Base-by-base conservation (phyloP, 2,797 vertebrate species). In the Myripristis jacobus region DNA sequence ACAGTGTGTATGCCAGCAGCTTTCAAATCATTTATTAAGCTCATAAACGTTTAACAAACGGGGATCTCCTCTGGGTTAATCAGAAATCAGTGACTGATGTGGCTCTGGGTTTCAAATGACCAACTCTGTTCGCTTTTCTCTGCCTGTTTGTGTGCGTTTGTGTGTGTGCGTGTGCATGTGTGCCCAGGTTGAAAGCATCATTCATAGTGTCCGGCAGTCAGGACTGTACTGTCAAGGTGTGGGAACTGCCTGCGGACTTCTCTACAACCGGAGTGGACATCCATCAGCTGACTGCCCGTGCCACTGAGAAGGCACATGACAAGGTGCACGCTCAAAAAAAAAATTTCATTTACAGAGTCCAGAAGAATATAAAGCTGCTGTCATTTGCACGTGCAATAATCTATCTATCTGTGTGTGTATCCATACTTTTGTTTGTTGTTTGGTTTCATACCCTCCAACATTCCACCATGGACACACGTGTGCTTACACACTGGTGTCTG, bases 201-300 rank as follows among this genome's bases (percentile, higher is more conserved):
- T 98, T 99, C 16, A 4, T 99, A 46, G 96, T 96, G 19, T 97
- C 96, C 0, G 96, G 96, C 70, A 98, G 98, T 88, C 97, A 98
- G 89, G 98, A 99, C 91, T 97, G 94, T 29, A 99, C 98, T 0
- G 85, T 99, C 56, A 99, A 99, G 87, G 86, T 98, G 38, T 99
- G 98, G 98, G 92, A 94, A 27, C 90, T 99, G 13, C 95, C 97
- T 0, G 92, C 93, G 41, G 70, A 83, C 27, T 70, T 95, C 34
- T 56, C 84, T 0, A 70, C 79, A 3, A 36, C 77, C 2, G 81
- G 34, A 0, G 7, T 11, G 1, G 87, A 87, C 1, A 69, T 92
- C 0, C 73, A 90, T 25, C 72, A 74, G 21, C 92, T 99, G 31
- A 93, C 82, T 0, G 92, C 94, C 6, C 89, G 91, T 2, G 38